phyloP scores from a whole-genome alignment of 2,888 invertebrate genomes.

The Thymelicus acteon region DNA sequence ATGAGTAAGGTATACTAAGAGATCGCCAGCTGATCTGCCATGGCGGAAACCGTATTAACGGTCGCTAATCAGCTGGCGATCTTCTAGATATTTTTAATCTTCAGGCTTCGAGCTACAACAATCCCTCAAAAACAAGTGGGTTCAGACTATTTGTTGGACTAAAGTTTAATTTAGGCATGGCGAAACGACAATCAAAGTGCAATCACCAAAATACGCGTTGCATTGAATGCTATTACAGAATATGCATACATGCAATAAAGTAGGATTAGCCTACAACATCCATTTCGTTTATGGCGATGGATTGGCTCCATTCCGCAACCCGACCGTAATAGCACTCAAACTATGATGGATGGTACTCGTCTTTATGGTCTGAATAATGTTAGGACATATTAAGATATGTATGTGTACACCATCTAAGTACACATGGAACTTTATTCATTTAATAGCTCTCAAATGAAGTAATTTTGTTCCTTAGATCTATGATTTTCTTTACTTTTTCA shows the following conservation, averaged over 20 bases:
- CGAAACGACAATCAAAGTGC: conserved; percentile 44
- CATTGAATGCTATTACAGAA: not conserved
- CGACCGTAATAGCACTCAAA: conserved; percentile 12
- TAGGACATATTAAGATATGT: not conserved
- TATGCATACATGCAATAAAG: conserved; percentile 3
- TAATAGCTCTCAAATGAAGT: too few relatives aligned
- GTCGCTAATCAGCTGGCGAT: too few relatives aligned
- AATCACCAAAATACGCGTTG: conserved; percentile 36
- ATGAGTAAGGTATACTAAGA: too few relatives aligned
- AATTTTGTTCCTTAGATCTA: too few relatives aligned
- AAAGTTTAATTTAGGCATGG: not conserved
- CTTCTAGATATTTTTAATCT: too few relatives aligned
- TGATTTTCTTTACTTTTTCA: too few relatives aligned
- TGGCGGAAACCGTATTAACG: too few relatives aligned
- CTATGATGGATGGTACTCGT: conserved; percentile 9
- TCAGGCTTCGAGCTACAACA: too few relatives aligned
- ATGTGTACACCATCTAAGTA: conserved; percentile 12
- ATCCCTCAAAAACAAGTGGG: too few relatives aligned
- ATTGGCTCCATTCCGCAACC: conserved; percentile 16
- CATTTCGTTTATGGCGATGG: conserved; percentile 5
- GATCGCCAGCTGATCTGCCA: too few relatives aligned
- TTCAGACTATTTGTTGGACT: not conserved
- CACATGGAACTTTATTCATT: too few relatives aligned
- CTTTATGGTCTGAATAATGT: conserved; percentile 3
- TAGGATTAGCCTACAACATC: conserved; percentile 2